A percentile compares a stretch with the other conserved stretches of the same genome.
phyloP scores from a whole-genome alignment of 1,140 invertebrate genomes.

The Drosophila simulans region DNA sequence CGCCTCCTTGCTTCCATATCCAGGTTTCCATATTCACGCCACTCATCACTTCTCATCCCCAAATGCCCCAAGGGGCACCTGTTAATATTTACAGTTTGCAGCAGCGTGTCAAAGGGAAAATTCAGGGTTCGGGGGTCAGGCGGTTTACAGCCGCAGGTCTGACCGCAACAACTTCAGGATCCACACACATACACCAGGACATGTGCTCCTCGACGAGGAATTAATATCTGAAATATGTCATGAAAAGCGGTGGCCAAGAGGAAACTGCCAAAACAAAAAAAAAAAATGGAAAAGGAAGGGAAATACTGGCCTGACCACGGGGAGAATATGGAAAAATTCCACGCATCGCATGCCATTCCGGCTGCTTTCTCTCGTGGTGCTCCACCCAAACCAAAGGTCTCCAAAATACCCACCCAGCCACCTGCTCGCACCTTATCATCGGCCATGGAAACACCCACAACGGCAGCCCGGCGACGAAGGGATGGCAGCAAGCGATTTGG shows the following conservation, averaged over 20 bases:
- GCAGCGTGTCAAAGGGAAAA: slow-evolving; percentile 27
- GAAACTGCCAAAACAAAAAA: background rate
- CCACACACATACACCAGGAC: background rate
- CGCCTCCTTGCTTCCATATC: too few relatives aligned
- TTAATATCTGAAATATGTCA: slow-evolving; percentile 68
- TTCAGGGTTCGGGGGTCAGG: background rate
- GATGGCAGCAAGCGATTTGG: slow-evolving; percentile 70
- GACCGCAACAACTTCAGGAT: slow-evolving; percentile 27
- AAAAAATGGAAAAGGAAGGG: background rate
- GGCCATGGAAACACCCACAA: slow-evolving; percentile 25
- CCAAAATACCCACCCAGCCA: background rate
- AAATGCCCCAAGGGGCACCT: slow-evolving; percentile 33
- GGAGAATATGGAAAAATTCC: slow-evolving; percentile 54
- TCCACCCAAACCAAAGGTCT: background rate
- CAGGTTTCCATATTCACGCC: background rate
- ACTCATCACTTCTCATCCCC: background rate
- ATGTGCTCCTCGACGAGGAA: slow-evolving; percentile 15
- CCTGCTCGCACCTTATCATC: background rate
- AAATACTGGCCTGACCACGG: slow-evolving; percentile 30
- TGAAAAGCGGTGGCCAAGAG: slow-evolving; percentile 1
- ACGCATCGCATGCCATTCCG: slow-evolving; percentile 10
- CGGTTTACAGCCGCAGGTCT: slow-evolving; percentile 15
- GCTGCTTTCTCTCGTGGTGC: background rate
- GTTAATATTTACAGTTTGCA: slow-evolving; percentile 38
- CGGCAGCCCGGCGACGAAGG: background rate